Base-by-base conservation (phyloP, 2,797 vertebrate genomes). In the Rhadinocentrus ornatus region DNA sequence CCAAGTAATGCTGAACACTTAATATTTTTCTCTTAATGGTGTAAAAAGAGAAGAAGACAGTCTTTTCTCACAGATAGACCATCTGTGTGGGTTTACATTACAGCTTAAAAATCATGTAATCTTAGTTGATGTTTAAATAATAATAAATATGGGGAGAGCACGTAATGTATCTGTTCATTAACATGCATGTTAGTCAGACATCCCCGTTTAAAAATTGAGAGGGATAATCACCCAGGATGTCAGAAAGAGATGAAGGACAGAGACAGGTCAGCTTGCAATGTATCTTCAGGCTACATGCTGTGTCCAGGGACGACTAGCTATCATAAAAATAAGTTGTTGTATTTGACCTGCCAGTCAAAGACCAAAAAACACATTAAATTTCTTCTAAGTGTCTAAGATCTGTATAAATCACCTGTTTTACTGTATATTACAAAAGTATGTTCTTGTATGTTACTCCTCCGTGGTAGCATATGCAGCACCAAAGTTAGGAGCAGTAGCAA, bases 111-210 rank as follows among this genome's bases (percentile, higher is more conserved):
- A 75, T 29, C 53, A 63, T 71, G 69, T 67, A 34, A 82, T 62
- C 73, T 69, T 60, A 72, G 65, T 71, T 69, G 67, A 63, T 46
- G 58, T 77, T 90, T 72, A 90, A 91, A 85, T 77, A 86, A 69
- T 83, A 69, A 88, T 86, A 85, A 86, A 70, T 79, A 73, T 0
- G 62, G 78, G 71, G 84, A 82, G 32, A 80, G 82, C 9, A 20
- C 66, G 80, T 85, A 84, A 90, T 72, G 70, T 66, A 85, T 85
- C 78, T 82, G 73, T 72, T 88, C 83, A 86, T 87, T 83, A 88
- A 88, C 83, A 89, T 82, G 73, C 77, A 85, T 69, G 78, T 61
- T 58, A 18, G 71, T 80, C 79, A 83, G 82, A 81, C 77, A 78
- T 83, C 69, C 59, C 69, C 74, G 75, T 74, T 90, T 77, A 91